Conservation (phyloP, 30 jellyfish, hydroid and myxozoan genomes). For the Turritopsis dohrnii region DNA sequence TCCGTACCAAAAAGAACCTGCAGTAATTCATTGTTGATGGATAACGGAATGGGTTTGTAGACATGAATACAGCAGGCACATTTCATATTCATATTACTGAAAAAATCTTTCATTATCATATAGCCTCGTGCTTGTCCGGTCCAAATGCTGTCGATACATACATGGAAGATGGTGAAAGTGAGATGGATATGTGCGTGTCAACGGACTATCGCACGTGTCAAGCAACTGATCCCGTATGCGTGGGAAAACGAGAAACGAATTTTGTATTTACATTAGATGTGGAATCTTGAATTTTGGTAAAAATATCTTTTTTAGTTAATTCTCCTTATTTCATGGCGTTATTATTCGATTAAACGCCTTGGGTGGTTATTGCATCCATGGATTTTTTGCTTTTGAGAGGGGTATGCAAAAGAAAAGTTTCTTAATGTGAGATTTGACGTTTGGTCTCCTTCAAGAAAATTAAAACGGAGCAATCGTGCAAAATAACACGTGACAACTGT, state of each 20-base stretch:
- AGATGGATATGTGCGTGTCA: conserved; percentile 65
- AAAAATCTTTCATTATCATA: background rate
- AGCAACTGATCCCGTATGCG: conserved; percentile 72
- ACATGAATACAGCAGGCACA: too few species aligned
- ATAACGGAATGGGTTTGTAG: too few species aligned
- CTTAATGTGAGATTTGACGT: too few species aligned
- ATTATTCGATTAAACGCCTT: background rate
- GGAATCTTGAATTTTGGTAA: conserved; percentile 37
- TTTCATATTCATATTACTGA: too few species aligned
- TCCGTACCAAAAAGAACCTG: background rate
- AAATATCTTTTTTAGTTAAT: too few species aligned
- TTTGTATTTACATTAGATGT: conserved; percentile 70
- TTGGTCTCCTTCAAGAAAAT: too few species aligned
- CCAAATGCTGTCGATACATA: conserved; percentile 62
- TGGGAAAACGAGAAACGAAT: conserved; percentile 79
- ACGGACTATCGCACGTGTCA: conserved; percentile 52
- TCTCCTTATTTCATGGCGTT: background rate
- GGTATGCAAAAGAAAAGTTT: too few species aligned
- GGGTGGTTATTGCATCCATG: background rate
- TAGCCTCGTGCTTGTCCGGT: conserved; percentile 90
- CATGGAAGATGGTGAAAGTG: conserved; percentile 81
- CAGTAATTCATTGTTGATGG: too few species aligned
- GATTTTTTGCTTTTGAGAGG: background rate
- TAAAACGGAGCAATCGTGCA: too few species aligned
- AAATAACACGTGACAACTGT: too few species aligned